Percentiles rank a stretch among this genome's conserved stretches.
These are phyloP conservation scores for Taxidea taxus DNA, from an alignment of 2,113 vertebrate species.

Conservation along the genomic window DNA sequence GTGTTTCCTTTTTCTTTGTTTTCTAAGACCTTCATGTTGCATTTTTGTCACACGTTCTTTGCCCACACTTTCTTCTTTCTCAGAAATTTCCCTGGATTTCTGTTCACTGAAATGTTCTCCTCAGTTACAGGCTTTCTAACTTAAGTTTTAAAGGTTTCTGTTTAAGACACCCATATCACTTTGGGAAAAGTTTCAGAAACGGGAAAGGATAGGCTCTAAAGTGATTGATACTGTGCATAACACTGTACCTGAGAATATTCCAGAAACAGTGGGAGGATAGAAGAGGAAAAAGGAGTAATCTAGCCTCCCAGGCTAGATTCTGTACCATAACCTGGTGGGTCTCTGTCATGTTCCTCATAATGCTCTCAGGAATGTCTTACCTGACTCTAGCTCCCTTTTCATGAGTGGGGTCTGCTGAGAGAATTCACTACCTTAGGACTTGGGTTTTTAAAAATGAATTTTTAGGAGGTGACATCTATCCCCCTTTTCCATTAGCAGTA, in stretches of 20 bases:
- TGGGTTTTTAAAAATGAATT: neutral
- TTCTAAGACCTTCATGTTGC: neutral
- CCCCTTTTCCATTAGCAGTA: neutral
- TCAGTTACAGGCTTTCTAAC: neutral
- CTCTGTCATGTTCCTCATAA: rapidly evolving
- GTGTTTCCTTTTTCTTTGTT: neutral
- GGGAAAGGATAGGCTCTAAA: neutral
- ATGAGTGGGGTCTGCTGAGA: neutral
- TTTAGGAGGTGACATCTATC: neutral
- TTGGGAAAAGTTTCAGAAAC: neutral
- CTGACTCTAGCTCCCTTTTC: neutral
- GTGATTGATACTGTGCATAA: neutral
- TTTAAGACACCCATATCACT: neutral
- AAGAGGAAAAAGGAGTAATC: neutral
- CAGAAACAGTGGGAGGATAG: too few relatives aligned
- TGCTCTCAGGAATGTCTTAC: rapidly evolving
- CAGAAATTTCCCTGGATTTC: neutral
- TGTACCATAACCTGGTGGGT: rapidly evolving
- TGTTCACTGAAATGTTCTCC: neutral
- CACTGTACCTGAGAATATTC: neutral
- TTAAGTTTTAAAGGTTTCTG: neutral
- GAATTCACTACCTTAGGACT: neutral
- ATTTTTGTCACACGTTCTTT: neutral
- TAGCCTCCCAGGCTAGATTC: too few relatives aligned
- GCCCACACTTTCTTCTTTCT: neutral